Base-by-base conservation (phyloP, 1,140 invertebrate genomes). In the Atta cephalotes region DNA sequence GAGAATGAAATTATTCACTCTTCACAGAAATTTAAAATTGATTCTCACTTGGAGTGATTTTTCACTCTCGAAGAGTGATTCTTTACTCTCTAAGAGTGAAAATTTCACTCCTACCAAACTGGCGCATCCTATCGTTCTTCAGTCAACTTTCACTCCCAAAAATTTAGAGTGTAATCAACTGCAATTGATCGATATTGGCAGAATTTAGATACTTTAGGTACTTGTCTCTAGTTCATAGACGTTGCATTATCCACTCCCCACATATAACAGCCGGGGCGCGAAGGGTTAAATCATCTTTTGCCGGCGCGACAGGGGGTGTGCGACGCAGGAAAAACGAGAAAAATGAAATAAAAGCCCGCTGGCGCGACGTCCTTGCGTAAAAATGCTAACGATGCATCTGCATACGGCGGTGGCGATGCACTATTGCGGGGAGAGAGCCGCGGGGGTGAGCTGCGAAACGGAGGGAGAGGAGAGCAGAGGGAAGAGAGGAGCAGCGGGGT, bases 361-460 rank as follows among this genome's bases (percentile, higher is more conserved):
- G 74, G 88, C 68, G 76, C 63, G 65, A 60, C 63, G 88, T 89
- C 78, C 70, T 87, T 72, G 88, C 86, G 89, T 90, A 90, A 90
- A 90, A 90, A 90, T 90, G 88, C 88, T 74, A 68, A 76, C 88
- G 66, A 63, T 90, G 89, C 76, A 82, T 90, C 86, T 90, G 88
- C 89, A 78, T 90, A 66, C 74, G 85, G 70, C 58, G 35, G 58
- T 5, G 65, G 51, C 58, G 51, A 78, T 74, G 79, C 85, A 78
- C 66, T 53, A 49, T 56, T 70, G 85, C 85, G 45, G 71, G 45
- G 71, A 53, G 58, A 56, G 35, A 39, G 51, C 16, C 62, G 16
- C 25, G 35, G 25, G 25, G 49, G 18, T 14, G 81, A 31, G 58
- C 70, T 21, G 18, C 12, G 35, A 53, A 63, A 16, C 16, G 14